Evolutionary conservation across 2,797 vertebrate genomes (phyloP).

Genomic region (Paratrypauchen microcephalus): DNA sequence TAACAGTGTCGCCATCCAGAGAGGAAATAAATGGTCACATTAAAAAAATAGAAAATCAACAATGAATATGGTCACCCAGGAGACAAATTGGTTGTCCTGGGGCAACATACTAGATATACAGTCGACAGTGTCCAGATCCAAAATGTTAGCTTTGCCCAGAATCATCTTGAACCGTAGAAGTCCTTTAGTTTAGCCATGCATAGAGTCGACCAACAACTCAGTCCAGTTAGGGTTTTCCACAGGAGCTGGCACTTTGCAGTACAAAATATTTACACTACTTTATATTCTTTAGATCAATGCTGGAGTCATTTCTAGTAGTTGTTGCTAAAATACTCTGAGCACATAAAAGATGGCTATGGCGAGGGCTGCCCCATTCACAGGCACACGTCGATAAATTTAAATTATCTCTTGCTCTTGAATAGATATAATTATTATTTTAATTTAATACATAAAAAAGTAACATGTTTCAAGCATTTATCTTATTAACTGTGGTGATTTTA

Average conservation of each 20-base stretch:
- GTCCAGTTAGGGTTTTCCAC: slow-evolving; percentile 63
- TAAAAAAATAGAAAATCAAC: slow-evolving; percentile 84
- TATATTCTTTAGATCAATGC: slow-evolving; percentile 41
- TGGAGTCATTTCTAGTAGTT: slow-evolving; percentile 37
- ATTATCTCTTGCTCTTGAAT: background rate
- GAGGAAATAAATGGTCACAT: slow-evolving; percentile 74
- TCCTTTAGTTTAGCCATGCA: slow-evolving; percentile 74
- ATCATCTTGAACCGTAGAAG: slow-evolving; percentile 62
- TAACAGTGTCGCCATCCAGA: slow-evolving; percentile 79
- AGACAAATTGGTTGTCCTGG: slow-evolving; percentile 60
- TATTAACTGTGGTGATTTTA: background rate
- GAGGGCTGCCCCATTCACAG: slow-evolving; percentile 4
- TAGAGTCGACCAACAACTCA: slow-evolving; percentile 66
- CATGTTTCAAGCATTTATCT: background rate
- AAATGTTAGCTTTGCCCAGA: slow-evolving; percentile 71
- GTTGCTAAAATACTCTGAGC: slow-evolving; percentile 61
- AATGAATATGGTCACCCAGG: slow-evolving; percentile 73
- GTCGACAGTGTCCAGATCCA: slow-evolving; percentile 68
- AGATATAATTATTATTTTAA: background rate
- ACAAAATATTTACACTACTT: slow-evolving; percentile 76
- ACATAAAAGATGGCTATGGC: slow-evolving; percentile 40
- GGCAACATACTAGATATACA: slow-evolving; percentile 64
- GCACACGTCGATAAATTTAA: slow-evolving; percentile 1
- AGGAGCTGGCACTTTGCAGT: slow-evolving; percentile 72
- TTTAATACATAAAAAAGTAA: background rate